phyloP scores from a whole-genome alignment of 92 coral and sea anemone species.

The Epizoanthus fatuus region DNA sequence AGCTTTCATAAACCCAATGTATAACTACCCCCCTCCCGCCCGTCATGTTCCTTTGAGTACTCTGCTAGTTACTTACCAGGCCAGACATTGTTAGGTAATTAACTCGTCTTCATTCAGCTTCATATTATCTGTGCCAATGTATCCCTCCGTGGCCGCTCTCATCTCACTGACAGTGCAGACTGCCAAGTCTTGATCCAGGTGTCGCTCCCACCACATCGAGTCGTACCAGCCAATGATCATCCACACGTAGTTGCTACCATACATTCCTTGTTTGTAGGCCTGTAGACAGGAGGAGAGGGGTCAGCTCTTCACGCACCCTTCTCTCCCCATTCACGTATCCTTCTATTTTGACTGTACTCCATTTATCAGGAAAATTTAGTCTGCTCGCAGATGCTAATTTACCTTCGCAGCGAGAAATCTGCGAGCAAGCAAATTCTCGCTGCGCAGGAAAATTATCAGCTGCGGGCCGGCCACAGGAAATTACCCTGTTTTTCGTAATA shows the following conservation, averaged over 20 bases:
- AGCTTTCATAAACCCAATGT: constrained; percentile 6
- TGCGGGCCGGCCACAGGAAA: too few species aligned
- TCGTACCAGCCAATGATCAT: constrained; percentile 84
- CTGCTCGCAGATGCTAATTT: too few species aligned
- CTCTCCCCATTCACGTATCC: too few species aligned
- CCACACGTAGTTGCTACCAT: constrained; percentile 73
- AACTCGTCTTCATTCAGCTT: constrained; percentile 77
- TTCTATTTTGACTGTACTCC: too few species aligned
- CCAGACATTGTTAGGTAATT: constrained; percentile 62
- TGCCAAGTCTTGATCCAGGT: constrained; percentile 50
- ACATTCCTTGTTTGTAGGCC: constrained; percentile 76
- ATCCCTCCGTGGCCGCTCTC: constrained; percentile 64
- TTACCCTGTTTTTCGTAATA: too few species aligned
- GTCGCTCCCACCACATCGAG: constrained; percentile 71
- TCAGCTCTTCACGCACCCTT: too few species aligned
- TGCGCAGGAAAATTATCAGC: too few species aligned
- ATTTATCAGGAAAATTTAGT: too few species aligned
- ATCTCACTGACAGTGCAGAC: constrained; percentile 55
- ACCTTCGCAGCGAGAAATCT: too few species aligned
- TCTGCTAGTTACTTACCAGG: constrained; percentile 35
- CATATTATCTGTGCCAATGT: constrained; percentile 72
- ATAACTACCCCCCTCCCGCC: too few species aligned
- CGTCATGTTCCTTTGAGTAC: too few species aligned
- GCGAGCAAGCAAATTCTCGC: too few species aligned
- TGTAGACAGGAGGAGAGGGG: not conserved